Evolutionary conservation across 2,113 vertebrate species (phyloP), one percentile per base, ranked within the genome.

Genomic region (Plecturocebus donacophilus): DNA sequence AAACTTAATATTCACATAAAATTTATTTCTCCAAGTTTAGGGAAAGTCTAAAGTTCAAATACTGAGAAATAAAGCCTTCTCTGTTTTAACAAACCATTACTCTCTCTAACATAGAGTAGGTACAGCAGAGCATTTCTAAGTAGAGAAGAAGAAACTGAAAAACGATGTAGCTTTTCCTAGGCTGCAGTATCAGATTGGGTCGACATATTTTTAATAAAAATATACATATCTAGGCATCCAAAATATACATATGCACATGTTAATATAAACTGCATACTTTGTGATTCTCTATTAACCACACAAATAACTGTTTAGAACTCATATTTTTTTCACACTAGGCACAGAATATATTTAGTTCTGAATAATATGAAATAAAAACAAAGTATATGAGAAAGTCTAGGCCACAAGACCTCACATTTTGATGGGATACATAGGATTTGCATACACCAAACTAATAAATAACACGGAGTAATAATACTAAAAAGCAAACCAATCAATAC

Each of bases 361-460:
- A 20, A 66, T 71, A 73, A 80, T 56, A 56, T 80, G 11, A 85
- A 71, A 91, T 66, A 94, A 95, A 89, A 89, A 85, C 47, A 54
- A 79, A 47, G 56, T 27, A n/a, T 49, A 30, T 61, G 14, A 77
- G 32, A 85, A 89, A 95, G 80, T 73, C 45, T 56, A 80, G 75
- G 66, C n/a, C 30, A 80, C 38, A 54, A 85, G 20, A 86, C 27
- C 58, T 70, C 49, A 87, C 14, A 54, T 88, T 80, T 58, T 89
- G 79, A 40, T 73, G 64, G 17, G 23, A 64, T 38, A 71, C 35
- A 64, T 89, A 73, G 40, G 30, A 89, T 85, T 56, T 80, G 2
- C 27, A 90, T 47, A 30, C 6, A 76, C 19, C 40, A 81, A 73
- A 64, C 4, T 30, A 93, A 64, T 30, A 90, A 61, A 52, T 79